Percentiles rank a stretch among this genome's conserved stretches.
phyloP scores from a whole-genome alignment of 2,888 invertebrate genomes.

The Halictus ligatus region DNA sequence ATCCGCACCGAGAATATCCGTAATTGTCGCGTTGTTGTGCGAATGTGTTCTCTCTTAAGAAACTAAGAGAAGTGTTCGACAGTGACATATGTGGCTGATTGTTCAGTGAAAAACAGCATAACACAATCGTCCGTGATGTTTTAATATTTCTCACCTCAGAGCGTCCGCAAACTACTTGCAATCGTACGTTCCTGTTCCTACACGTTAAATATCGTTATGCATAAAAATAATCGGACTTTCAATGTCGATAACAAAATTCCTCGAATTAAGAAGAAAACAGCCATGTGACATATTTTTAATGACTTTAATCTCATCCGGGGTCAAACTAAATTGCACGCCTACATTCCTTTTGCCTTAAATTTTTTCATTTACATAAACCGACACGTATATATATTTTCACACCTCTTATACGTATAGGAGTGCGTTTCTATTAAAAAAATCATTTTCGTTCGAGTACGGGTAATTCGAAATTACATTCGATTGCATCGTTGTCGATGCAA shows the following conservation, averaged over 20 bases:
- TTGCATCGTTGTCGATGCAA: background rate
- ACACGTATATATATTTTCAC: background rate
- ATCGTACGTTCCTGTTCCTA: conserved; percentile 37
- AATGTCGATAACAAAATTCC: too few species aligned
- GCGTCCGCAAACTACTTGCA: conserved; percentile 27
- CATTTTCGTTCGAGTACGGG: background rate
- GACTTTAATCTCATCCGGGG: background rate
- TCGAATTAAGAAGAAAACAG: background rate
- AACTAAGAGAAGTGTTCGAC: conserved; percentile 51
- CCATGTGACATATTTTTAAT: conserved; percentile 34
- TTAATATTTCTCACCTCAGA: conserved; percentile 29
- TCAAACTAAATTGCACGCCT: background rate
- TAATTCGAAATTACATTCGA: background rate
- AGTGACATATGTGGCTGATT: conserved; percentile 55
- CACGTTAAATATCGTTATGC: background rate
- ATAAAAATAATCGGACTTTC: background rate
- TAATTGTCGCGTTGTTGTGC: conserved; percentile 26
- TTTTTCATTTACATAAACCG: conserved; percentile 15
- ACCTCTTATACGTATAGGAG: background rate
- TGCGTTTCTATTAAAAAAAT: background rate
- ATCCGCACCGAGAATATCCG: conserved; percentile 30
- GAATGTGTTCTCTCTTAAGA: conserved; percentile 43
- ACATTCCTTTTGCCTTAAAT: background rate
- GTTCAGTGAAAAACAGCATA: conserved; percentile 41
- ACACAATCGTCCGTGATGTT: conserved; percentile 33